A percentile compares a stretch with the other conserved stretches of the same genome.
phyloP scores from a whole-genome alignment of 2,113 vertebrate species.

The Boulengeromyrus knoepffleri region DNA sequence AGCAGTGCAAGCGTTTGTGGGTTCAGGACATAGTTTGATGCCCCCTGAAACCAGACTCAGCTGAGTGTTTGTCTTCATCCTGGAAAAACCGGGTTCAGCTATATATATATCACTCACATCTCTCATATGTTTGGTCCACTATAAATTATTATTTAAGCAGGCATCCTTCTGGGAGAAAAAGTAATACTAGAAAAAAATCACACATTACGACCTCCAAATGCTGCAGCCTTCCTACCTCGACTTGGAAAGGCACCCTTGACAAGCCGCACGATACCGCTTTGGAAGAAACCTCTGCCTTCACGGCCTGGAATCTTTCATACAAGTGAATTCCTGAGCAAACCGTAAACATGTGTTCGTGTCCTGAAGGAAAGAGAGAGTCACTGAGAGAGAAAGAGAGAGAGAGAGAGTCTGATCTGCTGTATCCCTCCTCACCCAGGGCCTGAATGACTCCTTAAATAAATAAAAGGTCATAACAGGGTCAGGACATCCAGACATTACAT shows the following conservation, averaged over 20 bases:
- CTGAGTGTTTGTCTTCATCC: not conserved
- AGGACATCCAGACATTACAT: constrained; percentile 38
- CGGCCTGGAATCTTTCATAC: not conserved
- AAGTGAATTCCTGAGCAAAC: not conserved
- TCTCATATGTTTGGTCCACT: not conserved
- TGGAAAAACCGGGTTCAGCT: not conserved
- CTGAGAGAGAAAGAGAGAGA: not conserved
- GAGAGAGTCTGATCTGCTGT: not conserved
- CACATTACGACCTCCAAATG: not conserved
- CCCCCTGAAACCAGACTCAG: not conserved
- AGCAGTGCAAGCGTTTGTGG: not conserved
- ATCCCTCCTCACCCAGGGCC: not conserved
- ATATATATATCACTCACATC: not conserved
- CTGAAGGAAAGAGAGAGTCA: not conserved
- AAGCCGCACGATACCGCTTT: not conserved
- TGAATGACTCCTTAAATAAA: constrained; percentile 17
- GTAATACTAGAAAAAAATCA: not conserved
- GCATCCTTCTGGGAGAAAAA: not conserved
- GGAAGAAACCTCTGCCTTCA: not conserved
- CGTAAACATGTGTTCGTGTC: not conserved
- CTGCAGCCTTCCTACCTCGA: not conserved
- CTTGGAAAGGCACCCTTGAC: not conserved
- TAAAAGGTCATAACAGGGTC: constrained; percentile 29
- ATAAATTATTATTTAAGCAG: not conserved
- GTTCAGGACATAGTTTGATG: not conserved